Base-by-base conservation (phyloP, 2,113 vertebrate genomes). In the Otis tarda region DNA sequence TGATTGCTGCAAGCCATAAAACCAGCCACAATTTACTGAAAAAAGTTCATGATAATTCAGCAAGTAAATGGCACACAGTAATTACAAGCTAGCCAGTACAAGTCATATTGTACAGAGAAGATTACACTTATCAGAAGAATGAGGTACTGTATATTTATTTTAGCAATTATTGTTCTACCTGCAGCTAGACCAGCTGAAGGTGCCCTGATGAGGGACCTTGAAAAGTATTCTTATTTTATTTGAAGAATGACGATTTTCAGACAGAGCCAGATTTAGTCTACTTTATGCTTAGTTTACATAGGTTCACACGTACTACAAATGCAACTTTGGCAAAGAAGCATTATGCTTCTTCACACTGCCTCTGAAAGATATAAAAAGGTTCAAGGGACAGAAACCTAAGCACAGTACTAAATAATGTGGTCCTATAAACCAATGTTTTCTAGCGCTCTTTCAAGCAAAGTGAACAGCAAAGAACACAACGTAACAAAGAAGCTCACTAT, bases 21-120 rank as follows among this genome's bases (percentile, higher is more conserved):
- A 75, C 28, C 53, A 93, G 56, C 4, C 5, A 2, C 63, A 89
- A 91, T 92, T 94, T 91, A 84, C 35, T 89, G 67, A 8, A 84
- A 93, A 93, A 92, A 70, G 60, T 77, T 60, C 56, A 64, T 20
- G 33, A 71, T 60, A 95, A 93, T 95, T 82, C 93, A 90, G 49
- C n/a, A 93, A 83, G 52, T 64, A 93, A 90, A 79, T 41, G 74
- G 49, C 37, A 87, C 30, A 70, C 23, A 69, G 45, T 78, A 93
- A 95, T 89, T 82, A 87, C 41, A 69, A 53, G 43, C 33, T 68
- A 68, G 57, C 19, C 65, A 92, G 33, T 27, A 78, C 4, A 7
- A 96, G 57, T 53, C 23, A 11, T 45, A 75, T 90, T 92, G 91
- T 84, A 78, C 9, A 89, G 21, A 90, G 60, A 87, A 76, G 63